phyloP scores from a whole-genome alignment of 2,888 invertebrate genomes.

The Patella ulyssiponensis region DNA sequence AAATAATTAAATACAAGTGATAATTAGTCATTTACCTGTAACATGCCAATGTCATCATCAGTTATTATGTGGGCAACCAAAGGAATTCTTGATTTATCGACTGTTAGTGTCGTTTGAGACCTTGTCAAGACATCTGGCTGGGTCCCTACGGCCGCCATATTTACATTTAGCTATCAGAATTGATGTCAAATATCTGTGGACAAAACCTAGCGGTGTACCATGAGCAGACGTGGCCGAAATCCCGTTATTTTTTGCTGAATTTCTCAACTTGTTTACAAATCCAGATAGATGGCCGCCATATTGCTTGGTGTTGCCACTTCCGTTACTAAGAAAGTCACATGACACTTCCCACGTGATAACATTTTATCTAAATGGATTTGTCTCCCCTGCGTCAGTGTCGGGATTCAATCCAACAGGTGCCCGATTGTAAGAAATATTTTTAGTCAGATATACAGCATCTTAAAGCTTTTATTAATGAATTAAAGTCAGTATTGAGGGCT shows the following conservation, averaged over 20 bases:
- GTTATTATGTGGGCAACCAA: constrained; percentile 68
- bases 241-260: background rate
- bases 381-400: no score
- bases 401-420: no score
- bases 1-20: background rate
- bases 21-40: constrained; percentile 52
- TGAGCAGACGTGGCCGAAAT: background rate
- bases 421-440: no score
- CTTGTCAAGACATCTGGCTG: background rate
- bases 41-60: constrained; percentile 67
- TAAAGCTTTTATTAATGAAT: no score
- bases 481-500: no score
- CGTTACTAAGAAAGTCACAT: constrained; percentile 11
- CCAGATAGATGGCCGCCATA: background rate
- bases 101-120: background rate
- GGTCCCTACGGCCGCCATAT: background rate
- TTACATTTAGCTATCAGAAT: background rate
- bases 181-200: no score
- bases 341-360: background rate
- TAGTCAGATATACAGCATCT: no score
- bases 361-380: no score
- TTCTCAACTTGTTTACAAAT: background rate
- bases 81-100: constrained; percentile 54
- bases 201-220: background rate
- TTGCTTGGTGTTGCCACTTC: background rate